These are phyloP conservation scores for Orcinus orca DNA, from an alignment of 2,113 vertebrate genomes.

Conservation along the genomic window DNA sequence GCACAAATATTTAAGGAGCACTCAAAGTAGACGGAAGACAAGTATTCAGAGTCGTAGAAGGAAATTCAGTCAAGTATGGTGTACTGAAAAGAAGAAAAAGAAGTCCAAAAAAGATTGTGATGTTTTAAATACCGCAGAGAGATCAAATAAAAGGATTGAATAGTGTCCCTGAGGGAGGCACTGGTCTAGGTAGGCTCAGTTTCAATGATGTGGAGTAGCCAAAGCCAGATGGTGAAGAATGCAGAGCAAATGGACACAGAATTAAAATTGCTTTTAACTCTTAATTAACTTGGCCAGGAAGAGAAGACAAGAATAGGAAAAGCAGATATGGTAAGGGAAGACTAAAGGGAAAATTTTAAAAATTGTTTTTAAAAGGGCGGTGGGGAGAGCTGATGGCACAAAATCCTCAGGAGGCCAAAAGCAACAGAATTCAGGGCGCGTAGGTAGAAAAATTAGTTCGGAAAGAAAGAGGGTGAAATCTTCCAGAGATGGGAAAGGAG, in stretches of 20 bases:
- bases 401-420: background rate
- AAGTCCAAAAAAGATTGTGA: background rate
- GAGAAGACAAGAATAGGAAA: background rate
- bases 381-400: background rate
- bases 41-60: background rate
- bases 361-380: background rate
- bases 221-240: background rate
- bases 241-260: background rate
- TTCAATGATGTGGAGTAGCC: background rate
- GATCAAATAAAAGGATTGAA: background rate
- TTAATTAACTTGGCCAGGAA: background rate
- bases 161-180: background rate
- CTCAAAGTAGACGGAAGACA: background rate
- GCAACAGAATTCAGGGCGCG: background rate
- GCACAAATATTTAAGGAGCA: background rate
- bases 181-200: background rate
- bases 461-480: background rate
- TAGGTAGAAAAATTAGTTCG: background rate
- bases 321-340: background rate
- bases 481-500: background rate
- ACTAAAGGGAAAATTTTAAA: background rate
- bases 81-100: background rate
- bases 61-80: background rate
- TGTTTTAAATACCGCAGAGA: background rate
- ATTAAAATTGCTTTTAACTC: constrained; percentile 14